Percentiles rank a stretch among this genome's conserved stretches.
phyloP scores from a whole-genome alignment of 2,113 vertebrate species.

The Procavia capensis region DNA sequence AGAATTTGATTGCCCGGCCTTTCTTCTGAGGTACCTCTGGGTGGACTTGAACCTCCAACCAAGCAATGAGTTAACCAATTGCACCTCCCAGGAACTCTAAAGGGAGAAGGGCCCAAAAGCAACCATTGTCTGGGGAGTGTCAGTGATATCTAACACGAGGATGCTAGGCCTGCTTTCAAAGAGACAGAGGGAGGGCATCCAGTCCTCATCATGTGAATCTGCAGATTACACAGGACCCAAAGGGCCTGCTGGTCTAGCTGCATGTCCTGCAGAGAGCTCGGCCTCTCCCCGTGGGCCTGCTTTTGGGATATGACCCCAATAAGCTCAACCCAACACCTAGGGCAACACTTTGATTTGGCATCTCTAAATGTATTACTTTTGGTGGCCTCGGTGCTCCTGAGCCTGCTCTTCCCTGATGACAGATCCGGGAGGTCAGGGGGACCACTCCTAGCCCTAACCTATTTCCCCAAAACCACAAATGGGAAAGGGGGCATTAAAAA shows the following conservation, averaged over 20 bases:
- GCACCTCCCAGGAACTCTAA: not conserved
- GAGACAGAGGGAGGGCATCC: not conserved
- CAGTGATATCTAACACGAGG: not conserved
- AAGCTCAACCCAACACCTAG: fast-evolving
- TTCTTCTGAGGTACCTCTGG: not conserved
- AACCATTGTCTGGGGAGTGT: too few species aligned
- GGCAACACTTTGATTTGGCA: too few species aligned
- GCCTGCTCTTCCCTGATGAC: not conserved
- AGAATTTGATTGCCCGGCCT: not conserved
- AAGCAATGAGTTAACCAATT: not conserved
- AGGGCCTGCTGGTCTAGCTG: not conserved
- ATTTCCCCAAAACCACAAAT: too few species aligned
- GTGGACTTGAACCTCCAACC: not conserved
- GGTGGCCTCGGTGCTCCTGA: not conserved
- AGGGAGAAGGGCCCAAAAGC: not conserved
- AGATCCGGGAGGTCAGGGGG: too few species aligned
- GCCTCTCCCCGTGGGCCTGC: not conserved
- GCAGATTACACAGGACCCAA: not conserved
- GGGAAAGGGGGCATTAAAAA: too few species aligned
- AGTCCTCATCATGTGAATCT: not conserved
- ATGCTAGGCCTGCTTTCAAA: fast-evolving
- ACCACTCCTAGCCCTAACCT: too few species aligned
- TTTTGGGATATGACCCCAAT: not conserved
- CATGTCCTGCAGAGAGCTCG: not conserved
- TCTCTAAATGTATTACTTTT: not conserved